phyloP scores from a whole-genome alignment of 2,888 invertebrate genomes.

The Agapetus fuscipes region DNA sequence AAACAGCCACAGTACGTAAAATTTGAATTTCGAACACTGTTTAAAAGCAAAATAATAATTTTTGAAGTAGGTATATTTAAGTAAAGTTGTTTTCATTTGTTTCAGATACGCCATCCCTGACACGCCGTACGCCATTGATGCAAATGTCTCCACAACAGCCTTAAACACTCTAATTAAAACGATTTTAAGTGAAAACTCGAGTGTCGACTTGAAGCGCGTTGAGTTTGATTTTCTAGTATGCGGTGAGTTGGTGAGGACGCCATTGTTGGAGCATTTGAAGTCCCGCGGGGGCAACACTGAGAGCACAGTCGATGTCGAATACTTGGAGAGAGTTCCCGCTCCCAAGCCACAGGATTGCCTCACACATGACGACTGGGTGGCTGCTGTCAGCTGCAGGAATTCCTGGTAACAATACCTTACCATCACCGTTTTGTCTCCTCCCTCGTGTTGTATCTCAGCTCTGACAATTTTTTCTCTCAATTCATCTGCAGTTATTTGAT shows the following conservation, averaged over 20 bases:
- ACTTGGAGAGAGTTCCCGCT: slow-evolving; percentile 80
- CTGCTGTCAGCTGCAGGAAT: slow-evolving; percentile 47
- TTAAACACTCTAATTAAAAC: slow-evolving; percentile 74
- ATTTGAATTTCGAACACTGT: too few relatives aligned
- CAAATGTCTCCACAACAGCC: slow-evolving; percentile 55
- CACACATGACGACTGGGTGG: slow-evolving; percentile 97
- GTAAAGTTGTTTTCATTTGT: too few relatives aligned
- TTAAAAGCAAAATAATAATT: too few relatives aligned
- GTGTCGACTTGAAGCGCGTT: slow-evolving; percentile 32
- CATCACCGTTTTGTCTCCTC: too few relatives aligned
- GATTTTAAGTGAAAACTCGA: slow-evolving; percentile 52
- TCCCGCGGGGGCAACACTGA: slow-evolving; percentile 72
- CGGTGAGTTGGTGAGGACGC: slow-evolving; percentile 68
- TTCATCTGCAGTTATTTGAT: too few relatives aligned
- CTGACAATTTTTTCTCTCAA: too few relatives aligned
- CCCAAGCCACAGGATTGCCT: slow-evolving; percentile 89
- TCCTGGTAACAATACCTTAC: too few relatives aligned
- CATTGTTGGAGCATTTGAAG: slow-evolving; percentile 65
- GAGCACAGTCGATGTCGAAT: slow-evolving; percentile 81
- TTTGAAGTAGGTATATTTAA: too few relatives aligned
- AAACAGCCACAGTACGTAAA: slow-evolving; percentile 69
- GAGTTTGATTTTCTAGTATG: slow-evolving; percentile 85
- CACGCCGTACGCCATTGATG: slow-evolving; percentile 73
- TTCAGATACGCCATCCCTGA: slow-evolving; percentile 80
- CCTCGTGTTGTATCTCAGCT: too few relatives aligned